phyloP scores from a whole-genome alignment of 2,113 vertebrate genomes.

The Thunnus maccoyii region DNA sequence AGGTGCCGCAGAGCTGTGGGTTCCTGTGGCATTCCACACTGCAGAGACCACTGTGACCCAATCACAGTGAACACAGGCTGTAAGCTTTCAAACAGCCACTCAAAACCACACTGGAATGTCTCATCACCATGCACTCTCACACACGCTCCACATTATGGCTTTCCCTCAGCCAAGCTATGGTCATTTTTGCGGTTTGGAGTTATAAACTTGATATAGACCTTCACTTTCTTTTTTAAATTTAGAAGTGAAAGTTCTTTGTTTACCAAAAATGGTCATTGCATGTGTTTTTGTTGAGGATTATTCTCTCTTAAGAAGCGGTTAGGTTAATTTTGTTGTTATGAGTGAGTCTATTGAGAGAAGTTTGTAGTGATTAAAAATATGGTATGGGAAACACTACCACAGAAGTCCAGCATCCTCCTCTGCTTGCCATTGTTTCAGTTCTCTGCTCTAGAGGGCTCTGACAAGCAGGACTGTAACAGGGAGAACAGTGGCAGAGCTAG shows the following conservation, averaged over 20 bases:
- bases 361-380: conserved; percentile 20
- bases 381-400: conserved; percentile 1
- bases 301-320: neutral
- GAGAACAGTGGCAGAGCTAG: conserved; percentile 68
- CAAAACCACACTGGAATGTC: conserved; percentile 79
- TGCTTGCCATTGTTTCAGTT: conserved; percentile 32
- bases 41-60: conserved; percentile 58
- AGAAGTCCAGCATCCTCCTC: conserved; percentile 46
- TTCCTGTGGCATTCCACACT: conserved; percentile 74
- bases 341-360: neutral
- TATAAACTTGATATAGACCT: conserved; percentile 23
- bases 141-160: conserved; percentile 63
- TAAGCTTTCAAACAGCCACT: conserved; percentile 58
- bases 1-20: conserved; percentile 75
- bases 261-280: conserved; percentile 2
- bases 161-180: conserved; percentile 44
- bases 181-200: conserved; percentile 58
- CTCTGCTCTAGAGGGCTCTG: conserved; percentile 29
- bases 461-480: conserved; percentile 53
- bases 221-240: conserved; percentile 30
- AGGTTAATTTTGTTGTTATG: neutral
- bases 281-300: conserved; percentile 6
- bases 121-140: conserved; percentile 69
- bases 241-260: conserved; percentile 6
- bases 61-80: conserved; percentile 40